Evolutionary conservation across 2,888 invertebrate species (phyloP).

Genomic region (Aphidoletes aphidimyza): DNA sequence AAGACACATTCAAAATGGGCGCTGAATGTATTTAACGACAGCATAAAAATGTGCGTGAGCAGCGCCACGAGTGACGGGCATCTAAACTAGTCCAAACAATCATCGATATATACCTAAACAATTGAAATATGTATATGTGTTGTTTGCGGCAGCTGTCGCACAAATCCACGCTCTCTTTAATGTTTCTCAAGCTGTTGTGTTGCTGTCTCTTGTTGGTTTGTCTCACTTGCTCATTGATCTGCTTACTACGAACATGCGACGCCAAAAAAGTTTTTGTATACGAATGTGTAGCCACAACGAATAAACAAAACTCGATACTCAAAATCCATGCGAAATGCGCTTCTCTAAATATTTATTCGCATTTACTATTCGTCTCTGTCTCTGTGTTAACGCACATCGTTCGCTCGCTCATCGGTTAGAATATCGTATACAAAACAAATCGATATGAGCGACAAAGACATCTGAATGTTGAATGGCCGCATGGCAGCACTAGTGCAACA

Average conservation of each 20-base stretch:
- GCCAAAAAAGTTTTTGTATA: conserved; percentile 29
- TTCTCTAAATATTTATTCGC: not conserved
- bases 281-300: not conserved
- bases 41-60: not conserved
- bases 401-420: not conserved
- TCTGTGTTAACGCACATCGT: too few relatives aligned
- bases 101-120: not conserved
- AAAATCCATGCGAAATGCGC: not conserved
- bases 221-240: not conserved
- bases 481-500: not conserved
- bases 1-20: conserved; percentile 22
- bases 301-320: conserved; percentile 13
- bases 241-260: conserved; percentile 4
- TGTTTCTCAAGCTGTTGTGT: not conserved
- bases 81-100: not conserved
- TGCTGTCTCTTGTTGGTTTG: not conserved
- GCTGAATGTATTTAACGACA: not conserved
- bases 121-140: not conserved
- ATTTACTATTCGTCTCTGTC: not conserved
- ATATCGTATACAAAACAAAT: not conserved
- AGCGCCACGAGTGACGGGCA: not conserved
- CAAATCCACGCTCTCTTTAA: not conserved
- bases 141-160: conserved; percentile 16
- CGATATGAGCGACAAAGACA: conserved; percentile 14
- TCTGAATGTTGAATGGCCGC: not conserved